Conservation (phyloP, 2,113 vertebrate species). For the Eretmochelys imbricata region DNA sequence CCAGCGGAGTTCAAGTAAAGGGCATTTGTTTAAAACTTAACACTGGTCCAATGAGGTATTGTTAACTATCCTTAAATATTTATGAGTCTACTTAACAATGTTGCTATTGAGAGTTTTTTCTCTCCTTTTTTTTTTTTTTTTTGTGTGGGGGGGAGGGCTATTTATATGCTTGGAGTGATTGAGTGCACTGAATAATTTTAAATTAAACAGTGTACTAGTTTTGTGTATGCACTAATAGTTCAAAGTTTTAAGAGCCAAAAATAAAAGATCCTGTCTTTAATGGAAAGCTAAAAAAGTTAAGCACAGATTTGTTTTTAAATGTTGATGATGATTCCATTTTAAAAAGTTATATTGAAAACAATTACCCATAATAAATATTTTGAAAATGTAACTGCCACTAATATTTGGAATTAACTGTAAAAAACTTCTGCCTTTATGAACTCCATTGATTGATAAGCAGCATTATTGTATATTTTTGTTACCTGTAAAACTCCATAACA, state of each 20-base stretch:
- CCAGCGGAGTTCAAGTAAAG: background rate
- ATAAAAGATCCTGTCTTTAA: background rate
- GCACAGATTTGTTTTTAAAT: background rate
- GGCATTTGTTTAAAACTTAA: conserved; percentile 14
- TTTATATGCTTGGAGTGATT: background rate
- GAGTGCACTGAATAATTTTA: background rate
- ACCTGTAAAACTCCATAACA: background rate
- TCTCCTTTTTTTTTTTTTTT: background rate
- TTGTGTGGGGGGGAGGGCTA: background rate
- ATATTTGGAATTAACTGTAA: fast-evolving
- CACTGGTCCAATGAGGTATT: background rate
- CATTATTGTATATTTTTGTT: background rate
- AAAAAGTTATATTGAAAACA: background rate
- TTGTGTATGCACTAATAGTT: background rate
- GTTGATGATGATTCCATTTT: background rate
- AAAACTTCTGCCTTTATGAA: background rate
- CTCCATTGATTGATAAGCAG: background rate
- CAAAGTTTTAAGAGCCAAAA: background rate
- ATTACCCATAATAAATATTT: background rate
- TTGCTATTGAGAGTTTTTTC: background rate
- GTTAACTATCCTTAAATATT: conserved; percentile 29
- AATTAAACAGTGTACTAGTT: background rate
- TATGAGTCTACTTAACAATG: conserved; percentile 2
- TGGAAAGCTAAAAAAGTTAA: background rate
- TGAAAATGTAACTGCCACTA: background rate